Conservation (phyloP, 2,888 invertebrate genomes). For the Xestia c-nigrum region DNA sequence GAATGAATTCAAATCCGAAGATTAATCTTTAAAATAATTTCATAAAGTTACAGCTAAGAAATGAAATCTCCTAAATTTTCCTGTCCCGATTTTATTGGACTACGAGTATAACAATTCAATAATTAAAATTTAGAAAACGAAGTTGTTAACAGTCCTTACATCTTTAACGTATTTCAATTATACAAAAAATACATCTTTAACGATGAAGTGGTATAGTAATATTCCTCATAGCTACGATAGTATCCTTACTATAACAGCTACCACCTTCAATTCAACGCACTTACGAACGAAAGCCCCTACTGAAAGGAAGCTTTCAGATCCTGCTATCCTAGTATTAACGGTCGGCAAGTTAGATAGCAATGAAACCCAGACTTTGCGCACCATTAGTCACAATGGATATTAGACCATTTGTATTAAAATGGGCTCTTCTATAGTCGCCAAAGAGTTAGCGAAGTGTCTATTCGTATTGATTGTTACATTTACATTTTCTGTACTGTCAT, state of each 20-base stretch:
- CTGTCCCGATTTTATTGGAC: too few species aligned
- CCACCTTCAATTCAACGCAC: constrained; percentile 39
- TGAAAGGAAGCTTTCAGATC: constrained; percentile 51
- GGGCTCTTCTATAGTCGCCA: neutral
- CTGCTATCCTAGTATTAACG: constrained; percentile 38
- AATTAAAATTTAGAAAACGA: too few species aligned
- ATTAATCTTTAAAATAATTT: too few species aligned
- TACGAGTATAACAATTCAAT: too few species aligned
- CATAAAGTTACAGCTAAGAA: too few species aligned
- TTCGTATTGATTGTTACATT: constrained; percentile 17
- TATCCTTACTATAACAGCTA: constrained; percentile 6
- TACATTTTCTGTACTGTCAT: constrained; percentile 13
- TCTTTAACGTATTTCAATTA: neutral
- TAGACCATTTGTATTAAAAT: constrained; percentile 48
- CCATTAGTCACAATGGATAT: constrained; percentile 41
- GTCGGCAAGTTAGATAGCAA: constrained; percentile 39
- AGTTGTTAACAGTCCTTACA: neutral
- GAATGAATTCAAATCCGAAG: too few species aligned
- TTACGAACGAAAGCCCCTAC: constrained; percentile 29
- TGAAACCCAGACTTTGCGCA: constrained; percentile 42
- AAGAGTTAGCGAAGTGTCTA: constrained; percentile 21
- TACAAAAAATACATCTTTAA: neutral
- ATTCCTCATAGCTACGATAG: neutral
- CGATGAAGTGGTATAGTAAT: neutral
- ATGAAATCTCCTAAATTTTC: too few species aligned